A percentile compares a stretch with the other conserved stretches of the same genome.
phyloP scores from a whole-genome alignment of 2,888 invertebrate species.

The Chaitophorus viminalis region DNA sequence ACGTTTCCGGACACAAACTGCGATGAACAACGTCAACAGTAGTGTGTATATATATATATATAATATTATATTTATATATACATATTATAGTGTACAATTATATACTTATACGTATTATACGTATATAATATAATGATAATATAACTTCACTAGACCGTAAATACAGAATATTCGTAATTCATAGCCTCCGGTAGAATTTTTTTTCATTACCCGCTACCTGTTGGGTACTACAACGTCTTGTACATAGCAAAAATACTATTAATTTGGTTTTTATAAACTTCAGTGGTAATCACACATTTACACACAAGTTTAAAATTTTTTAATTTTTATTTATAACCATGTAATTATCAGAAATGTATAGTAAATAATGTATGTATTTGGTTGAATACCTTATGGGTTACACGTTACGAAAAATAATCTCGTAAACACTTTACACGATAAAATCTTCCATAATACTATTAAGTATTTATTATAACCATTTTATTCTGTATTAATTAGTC shows the following conservation, averaged over 20 bases:
- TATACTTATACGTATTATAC: background rate
- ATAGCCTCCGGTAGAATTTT: background rate
- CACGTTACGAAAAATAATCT: background rate
- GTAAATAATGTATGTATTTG: background rate
- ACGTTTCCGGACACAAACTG: background rate
- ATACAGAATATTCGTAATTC: background rate
- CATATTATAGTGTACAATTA: background rate
- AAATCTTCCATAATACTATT: conserved; percentile 8
- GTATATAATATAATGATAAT: background rate
- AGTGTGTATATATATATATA: too few relatives aligned
- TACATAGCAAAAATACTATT: background rate
- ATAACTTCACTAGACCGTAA: background rate
- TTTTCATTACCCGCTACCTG: background rate
- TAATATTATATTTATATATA: too few relatives aligned
- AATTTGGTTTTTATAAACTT: background rate
- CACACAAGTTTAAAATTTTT: background rate
- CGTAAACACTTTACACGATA: conserved; percentile 38
- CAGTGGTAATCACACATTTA: background rate
- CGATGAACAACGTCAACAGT: background rate
- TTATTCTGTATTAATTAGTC: conserved; percentile 29
- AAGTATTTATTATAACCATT: background rate
- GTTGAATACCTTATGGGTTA: background rate
- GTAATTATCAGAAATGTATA: background rate
- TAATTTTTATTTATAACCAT: background rate
- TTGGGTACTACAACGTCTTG: too few relatives aligned